Percentiles rank a stretch among this genome's conserved stretches.
phyloP scores from a whole-genome alignment of 2,113 vertebrate species.

The Oreochromis niloticus region DNA sequence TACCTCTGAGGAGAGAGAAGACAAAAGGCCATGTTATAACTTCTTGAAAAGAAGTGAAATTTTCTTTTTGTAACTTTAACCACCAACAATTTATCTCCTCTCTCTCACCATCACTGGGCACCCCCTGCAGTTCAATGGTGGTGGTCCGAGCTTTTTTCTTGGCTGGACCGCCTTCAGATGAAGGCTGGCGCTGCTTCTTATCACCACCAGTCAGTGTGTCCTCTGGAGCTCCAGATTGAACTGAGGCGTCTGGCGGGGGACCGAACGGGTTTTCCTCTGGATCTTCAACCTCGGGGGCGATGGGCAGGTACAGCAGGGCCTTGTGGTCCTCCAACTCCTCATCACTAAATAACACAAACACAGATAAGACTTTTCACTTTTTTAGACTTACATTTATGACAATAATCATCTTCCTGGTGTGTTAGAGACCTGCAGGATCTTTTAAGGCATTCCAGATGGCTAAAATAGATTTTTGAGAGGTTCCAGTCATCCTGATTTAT shows the following conservation, averaged over 20 bases:
- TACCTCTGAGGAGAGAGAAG: slow-evolving; percentile 77
- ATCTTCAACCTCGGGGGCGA: slow-evolving; percentile 96
- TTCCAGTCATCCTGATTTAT: background rate
- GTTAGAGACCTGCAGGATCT: background rate
- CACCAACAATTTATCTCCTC: background rate
- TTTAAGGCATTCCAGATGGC: background rate
- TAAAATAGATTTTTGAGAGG: background rate
- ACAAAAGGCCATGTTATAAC: background rate
- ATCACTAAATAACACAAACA: slow-evolving; percentile 71
- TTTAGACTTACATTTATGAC: background rate
- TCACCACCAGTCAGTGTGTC: slow-evolving; percentile 71
- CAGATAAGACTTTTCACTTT: background rate
- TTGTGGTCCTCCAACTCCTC: slow-evolving; percentile 95
- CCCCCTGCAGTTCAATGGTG: slow-evolving; percentile 95
- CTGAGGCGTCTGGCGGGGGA: slow-evolving; percentile 84
- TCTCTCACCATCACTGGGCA: slow-evolving; percentile 88
- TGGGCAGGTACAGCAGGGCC: slow-evolving; percentile 93
- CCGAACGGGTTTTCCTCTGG: slow-evolving; percentile 97
- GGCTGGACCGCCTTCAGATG: slow-evolving; percentile 85
- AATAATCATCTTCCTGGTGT: background rate
- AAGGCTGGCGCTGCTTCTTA: slow-evolving; percentile 88
- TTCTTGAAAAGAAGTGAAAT: background rate
- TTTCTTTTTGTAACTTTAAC: background rate
- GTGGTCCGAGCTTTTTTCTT: slow-evolving; percentile 98
- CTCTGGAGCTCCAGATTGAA: slow-evolving; percentile 73